These are phyloP conservation scores for Argyresthia albistria DNA, from an alignment of 2,888 invertebrate species.

Conservation along the genomic window DNA sequence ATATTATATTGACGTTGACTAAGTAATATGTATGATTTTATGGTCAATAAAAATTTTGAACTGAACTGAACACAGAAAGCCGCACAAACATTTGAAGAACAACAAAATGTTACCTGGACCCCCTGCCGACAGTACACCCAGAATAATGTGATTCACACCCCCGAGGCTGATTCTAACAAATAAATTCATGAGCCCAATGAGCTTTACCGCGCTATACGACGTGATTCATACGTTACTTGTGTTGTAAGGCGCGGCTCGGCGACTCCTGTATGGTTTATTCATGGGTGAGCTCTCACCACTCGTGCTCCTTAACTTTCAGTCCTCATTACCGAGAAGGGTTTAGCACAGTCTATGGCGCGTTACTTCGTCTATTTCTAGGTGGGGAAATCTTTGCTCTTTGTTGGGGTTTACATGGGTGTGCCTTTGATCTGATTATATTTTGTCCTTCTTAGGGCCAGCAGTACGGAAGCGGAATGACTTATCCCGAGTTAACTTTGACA, in stretches of 20 bases:
- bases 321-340: conserved; percentile 2
- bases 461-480: too few species aligned
- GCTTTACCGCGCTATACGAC: conserved; percentile 26
- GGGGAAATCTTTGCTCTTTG: too few species aligned
- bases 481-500: too few species aligned
- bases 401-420: too few species aligned
- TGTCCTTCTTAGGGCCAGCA: too few species aligned
- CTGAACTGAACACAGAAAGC: too few species aligned
- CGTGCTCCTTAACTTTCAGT: conserved; percentile 25
- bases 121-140: neutral
- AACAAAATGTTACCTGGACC: neutral
- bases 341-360: conserved; percentile 7
- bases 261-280: conserved; percentile 43
- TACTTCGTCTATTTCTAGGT: neutral
- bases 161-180: conserved; percentile 26
- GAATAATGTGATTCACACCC: neutral
- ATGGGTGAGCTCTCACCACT: conserved; percentile 16
- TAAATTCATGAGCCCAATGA: conserved; percentile 44
- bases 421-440: too few species aligned
- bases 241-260: conserved; percentile 19
- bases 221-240: conserved; percentile 28
- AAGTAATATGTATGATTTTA: too few species aligned
- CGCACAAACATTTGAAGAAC: too few species aligned
- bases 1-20: too few species aligned
- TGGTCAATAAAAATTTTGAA: too few species aligned